phyloP scores from a whole-genome alignment of 2,888 invertebrate genomes.

The Hedya salicella region DNA sequence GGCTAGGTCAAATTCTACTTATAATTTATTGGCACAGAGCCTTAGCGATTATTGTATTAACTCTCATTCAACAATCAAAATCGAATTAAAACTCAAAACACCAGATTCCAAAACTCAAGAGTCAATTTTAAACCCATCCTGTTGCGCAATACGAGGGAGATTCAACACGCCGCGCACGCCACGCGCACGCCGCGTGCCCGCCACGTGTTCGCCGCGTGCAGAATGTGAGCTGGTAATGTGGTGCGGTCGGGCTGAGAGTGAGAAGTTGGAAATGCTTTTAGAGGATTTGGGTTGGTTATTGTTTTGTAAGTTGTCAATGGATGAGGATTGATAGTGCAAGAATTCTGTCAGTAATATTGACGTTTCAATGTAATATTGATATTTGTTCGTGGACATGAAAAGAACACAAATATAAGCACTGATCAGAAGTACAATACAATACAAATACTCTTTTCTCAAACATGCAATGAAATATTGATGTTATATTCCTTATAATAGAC shows the following conservation, averaged over 20 bases:
- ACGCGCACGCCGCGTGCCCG: slow-evolving; percentile 31
- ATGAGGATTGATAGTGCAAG: not conserved
- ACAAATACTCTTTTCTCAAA: no score
- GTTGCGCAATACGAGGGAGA: slow-evolving; percentile 62
- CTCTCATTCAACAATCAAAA: slow-evolving; percentile 12
- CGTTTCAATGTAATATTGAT: not conserved
- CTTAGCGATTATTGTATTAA: not conserved
- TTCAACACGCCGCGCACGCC: slow-evolving; percentile 47
- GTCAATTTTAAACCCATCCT: slow-evolving; percentile 56
- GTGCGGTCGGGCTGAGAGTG: slow-evolving; percentile 64
- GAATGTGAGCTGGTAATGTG: slow-evolving; percentile 58
- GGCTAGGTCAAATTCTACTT: no score
- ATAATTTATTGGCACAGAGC: no score
- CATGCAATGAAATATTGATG: no score
- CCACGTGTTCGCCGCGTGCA: slow-evolving; percentile 62
- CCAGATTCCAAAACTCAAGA: slow-evolving; percentile 42
- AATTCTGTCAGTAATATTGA: not conserved
- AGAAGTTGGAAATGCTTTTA: slow-evolving; percentile 50
- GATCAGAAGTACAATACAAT: no score
- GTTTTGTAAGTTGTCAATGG: slow-evolving; percentile 21
- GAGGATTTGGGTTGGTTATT: slow-evolving; percentile 23
- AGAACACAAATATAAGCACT: no score
- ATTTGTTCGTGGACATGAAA: no score
- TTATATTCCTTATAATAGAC: no score
- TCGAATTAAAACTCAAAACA: slow-evolving; percentile 7